Evolutionary conservation across 1,140 invertebrate species (phyloP).

Genomic region (Drosophila cardini): DNA sequence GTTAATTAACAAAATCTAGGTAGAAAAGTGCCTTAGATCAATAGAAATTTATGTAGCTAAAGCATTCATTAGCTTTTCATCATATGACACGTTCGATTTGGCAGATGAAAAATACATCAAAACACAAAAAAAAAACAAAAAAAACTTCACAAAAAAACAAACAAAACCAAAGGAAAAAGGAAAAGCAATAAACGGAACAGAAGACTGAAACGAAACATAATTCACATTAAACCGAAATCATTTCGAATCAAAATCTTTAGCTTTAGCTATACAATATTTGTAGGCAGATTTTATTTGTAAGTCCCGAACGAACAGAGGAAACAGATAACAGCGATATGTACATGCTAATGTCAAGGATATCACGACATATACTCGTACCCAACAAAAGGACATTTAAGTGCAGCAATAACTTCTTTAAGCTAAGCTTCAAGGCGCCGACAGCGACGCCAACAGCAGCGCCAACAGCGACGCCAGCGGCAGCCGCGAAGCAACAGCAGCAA

Average conservation of each 20-base stretch:
- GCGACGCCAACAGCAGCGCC: conserved; percentile 2
- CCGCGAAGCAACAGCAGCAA: conserved; percentile 2
- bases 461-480: conserved; percentile 5
- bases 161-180: conserved; percentile 20
- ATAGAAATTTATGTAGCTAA: not conserved
- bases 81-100: conserved; percentile 35
- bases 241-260: conserved; percentile 26
- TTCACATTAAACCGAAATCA: conserved; percentile 14
- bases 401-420: conserved; percentile 55
- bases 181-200: not conserved
- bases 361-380: not conserved
- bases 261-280: not conserved
- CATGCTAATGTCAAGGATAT: conserved; percentile 23
- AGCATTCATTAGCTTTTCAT: conserved; percentile 36
- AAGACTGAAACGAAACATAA: conserved; percentile 11
- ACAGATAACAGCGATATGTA: not conserved
- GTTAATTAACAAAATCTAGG: too few species aligned
- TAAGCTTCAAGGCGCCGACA: conserved; percentile 38
- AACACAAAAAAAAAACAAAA: not conserved
- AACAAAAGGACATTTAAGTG: not conserved
- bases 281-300: not conserved
- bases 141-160: conserved; percentile 20
- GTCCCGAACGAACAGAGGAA: not conserved
- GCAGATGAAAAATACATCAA: conserved; percentile 5
- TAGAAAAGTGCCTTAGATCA: not conserved